Conservation (phyloP, 2,113 vertebrate genomes). For the Megaceryle torquata region DNA sequence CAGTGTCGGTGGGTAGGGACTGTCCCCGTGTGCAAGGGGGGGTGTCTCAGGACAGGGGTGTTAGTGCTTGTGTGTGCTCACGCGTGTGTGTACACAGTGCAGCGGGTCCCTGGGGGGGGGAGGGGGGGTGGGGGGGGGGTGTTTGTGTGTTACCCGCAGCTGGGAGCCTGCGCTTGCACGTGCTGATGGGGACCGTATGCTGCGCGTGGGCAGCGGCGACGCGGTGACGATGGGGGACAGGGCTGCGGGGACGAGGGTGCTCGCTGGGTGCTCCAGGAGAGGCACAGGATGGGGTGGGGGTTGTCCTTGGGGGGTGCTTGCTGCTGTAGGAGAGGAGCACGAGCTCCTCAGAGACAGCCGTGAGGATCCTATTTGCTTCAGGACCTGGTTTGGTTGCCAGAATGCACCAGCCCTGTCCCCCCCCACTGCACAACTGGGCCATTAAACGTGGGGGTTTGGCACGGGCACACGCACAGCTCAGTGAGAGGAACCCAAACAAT, state of each 20-base stretch:
- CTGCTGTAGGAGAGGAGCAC: fast-evolving
- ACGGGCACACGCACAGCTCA: fast-evolving
- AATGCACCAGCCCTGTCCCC: neutral
- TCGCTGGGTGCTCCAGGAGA: too few species aligned
- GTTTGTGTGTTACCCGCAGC: fast-evolving
- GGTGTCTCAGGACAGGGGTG: fast-evolving
- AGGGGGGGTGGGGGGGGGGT: neutral
- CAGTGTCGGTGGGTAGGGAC: fast-evolving
- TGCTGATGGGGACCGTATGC: neutral
- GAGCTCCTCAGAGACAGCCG: neutral
- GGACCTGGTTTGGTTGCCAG: neutral
- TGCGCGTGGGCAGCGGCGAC: neutral
- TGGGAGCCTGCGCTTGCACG: neutral
- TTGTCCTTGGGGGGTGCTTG: neutral
- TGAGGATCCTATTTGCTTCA: fast-evolving
- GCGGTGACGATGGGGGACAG: neutral
- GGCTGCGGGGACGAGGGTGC: neutral
- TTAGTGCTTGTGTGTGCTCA: fast-evolving
- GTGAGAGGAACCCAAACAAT: neutral
- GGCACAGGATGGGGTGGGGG: fast-evolving
- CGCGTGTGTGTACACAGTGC: fast-evolving
- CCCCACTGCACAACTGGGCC: neutral
- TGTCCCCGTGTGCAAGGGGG: fast-evolving
- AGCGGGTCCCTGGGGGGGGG: neutral
- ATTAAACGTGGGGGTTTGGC: fast-evolving